Evolutionary conservation across 1,140 invertebrate genomes (phyloP), one percentile per base, ranked within the genome.

Genomic region (Camponotus vicinus): DNA sequence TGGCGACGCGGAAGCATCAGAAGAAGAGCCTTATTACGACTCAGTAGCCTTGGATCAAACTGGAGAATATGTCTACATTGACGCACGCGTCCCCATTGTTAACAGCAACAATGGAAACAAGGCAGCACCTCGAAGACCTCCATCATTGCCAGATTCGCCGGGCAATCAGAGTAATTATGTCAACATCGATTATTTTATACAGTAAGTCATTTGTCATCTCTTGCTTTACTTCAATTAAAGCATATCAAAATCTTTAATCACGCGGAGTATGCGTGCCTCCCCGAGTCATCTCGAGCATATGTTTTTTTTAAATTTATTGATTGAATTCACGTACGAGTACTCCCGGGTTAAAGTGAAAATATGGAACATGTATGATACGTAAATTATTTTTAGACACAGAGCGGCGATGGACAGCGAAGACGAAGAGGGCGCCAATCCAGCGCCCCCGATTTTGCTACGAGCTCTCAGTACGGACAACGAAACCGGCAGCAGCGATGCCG

Each of bases 141-240:
- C 94, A 0, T 95, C 95, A 32, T 96, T 97, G 91, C 97, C 97
- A 42, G 97, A 98, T 93, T 97, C 97, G 59, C 97, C 97, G 42
- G 97, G 97, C 87, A 96, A 97, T 93, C 96, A 97, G 75, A 97
- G 97, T 86, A 98, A 98, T 95, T 98, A 98, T 95, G 98, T 98
- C 93, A 98, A 98, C 94, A 98, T 98, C 95, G 97, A 98, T 93
- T 98, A 98, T 94, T 98, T 98, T 91, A 96, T 98, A 92, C 96
- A 97, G 97, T 98, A 94, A 96, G 96, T 96, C 37, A 37, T 71
- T 73, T 13, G 15, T 66, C 8, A 52, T 83, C n/a, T 67, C 13
- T 45, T 5, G 13, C 13, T 66, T 69, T 7, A 21, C 11, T 69
- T 70, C n/a, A 32, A 80, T 18, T 78, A 64, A 6, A 78, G 0